These are phyloP conservation scores for Rhincodon typus DNA, from an alignment of 2,797 vertebrate genomes.

Conservation along the genomic window DNA sequence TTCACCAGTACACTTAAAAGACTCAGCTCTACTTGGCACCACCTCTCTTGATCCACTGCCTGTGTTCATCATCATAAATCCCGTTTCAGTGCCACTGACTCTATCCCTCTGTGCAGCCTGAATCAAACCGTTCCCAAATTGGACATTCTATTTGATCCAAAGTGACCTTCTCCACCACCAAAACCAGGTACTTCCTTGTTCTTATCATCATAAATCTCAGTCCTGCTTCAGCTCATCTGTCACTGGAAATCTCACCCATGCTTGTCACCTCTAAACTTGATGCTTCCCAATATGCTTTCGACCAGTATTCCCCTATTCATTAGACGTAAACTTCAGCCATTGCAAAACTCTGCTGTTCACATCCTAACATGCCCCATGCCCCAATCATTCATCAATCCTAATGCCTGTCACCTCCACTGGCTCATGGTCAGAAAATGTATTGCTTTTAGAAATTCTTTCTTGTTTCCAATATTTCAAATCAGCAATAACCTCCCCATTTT, in stretches of 20 bases:
- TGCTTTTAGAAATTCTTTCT: background rate
- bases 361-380: too few relatives aligned
- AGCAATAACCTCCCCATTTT: background rate
- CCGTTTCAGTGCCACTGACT: background rate
- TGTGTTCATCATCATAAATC: background rate
- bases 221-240: background rate
- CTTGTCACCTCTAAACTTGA: background rate
- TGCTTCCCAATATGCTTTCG: background rate
- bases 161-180: background rate
- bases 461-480: background rate
- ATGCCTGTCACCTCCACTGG: background rate
- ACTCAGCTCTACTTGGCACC: background rate
- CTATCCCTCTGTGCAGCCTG: background rate
- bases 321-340: background rate
- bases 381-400: background rate
- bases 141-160: background rate
- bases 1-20: background rate
- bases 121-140: background rate
- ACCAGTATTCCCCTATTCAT: background rate
- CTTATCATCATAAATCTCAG: too few relatives aligned
- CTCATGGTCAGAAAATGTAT: background rate
- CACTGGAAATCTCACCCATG: background rate
- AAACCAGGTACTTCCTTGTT: background rate
- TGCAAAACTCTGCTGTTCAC: background rate
- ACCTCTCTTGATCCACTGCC: background rate